Evolutionary conservation across 2,888 invertebrate species (phyloP), one percentile per base, ranked within the genome.

Genomic region (Callyntrura guangdongensis): DNA sequence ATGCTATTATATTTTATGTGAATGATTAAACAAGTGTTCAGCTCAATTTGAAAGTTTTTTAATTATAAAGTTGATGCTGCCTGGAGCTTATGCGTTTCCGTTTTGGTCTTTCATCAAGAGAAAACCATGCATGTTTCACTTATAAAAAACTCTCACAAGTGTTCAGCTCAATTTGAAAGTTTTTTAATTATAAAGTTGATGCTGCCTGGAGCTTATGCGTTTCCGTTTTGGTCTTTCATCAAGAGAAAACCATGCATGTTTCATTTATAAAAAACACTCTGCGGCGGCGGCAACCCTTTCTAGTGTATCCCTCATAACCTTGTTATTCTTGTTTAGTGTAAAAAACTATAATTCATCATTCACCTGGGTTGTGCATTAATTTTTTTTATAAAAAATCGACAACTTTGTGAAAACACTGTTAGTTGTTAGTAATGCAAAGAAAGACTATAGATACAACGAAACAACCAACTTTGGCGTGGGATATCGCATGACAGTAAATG

Each of bases 161-260:
- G 67, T 67, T 67, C 45, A 72, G 36, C 36, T n/a, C 69, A 72
- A 12, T n/a, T 72, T 72, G 47, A 64, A 82, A 82, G 64, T 64
- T 82, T 82, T 64, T 64, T 82, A 64, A 82, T 82, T 82, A 82
- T 82, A 82, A 61, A 64, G 45, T 82, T 82, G 36, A 20, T 64
- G 20, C 47, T 82, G 82, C 82, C 64, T 64, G 45, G 17, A 82
- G 82, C 61, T 47, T 20, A 61, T 45, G 20, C 17, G 12, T 20
- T 82, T 82, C 36, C 82, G 82, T 22, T 82, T 64, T 47, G 17
- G 79, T 9, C 53, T 79, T 79, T 79, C 79, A 79, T 79, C 79
- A 79, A 74, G 74, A 47, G 22, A 25, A 6, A 56, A n/a, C n/a
- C n/a, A n/a, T n/a, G n/a, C n/a, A n/a, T n/a, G n/a, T n/a, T n/a